phyloP scores from a whole-genome alignment of 2,888 invertebrate species.

The Acleris cristana region DNA sequence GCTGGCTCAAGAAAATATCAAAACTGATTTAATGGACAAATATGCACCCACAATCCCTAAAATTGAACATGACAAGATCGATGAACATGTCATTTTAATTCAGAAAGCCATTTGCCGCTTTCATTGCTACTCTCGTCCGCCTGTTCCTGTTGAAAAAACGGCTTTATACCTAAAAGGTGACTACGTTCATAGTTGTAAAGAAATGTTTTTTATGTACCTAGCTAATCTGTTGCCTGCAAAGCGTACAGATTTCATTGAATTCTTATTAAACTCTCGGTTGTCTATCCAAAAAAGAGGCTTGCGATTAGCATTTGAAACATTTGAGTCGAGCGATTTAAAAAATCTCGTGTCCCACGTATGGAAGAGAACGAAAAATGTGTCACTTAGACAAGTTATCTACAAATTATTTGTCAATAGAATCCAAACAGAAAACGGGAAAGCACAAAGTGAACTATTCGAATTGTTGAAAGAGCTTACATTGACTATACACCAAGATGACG shows the following conservation, averaged over 20 bases:
- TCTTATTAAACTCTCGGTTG: constrained; percentile 53
- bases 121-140: constrained; percentile 49
- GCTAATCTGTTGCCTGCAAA: constrained; percentile 51
- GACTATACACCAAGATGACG: constrained; percentile 55
- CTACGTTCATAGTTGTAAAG: constrained; percentile 55
- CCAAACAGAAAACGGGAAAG: constrained; percentile 32
- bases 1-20: constrained; percentile 48
- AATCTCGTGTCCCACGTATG: constrained; percentile 50
- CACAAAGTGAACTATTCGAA: constrained; percentile 50
- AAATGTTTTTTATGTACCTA: constrained; percentile 55
- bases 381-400: constrained; percentile 55
- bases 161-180: constrained; percentile 50
- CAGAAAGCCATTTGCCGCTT: constrained; percentile 60
- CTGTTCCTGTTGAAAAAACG: constrained; percentile 17
- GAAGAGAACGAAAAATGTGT: constrained; percentile 57
- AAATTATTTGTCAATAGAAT: constrained; percentile 52
- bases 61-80: constrained; percentile 51
- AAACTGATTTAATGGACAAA: constrained; percentile 51
- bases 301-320: constrained; percentile 59
- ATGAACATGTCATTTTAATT: constrained; percentile 39
- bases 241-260: constrained; percentile 52
- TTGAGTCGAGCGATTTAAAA: constrained; percentile 50
- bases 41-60: constrained; percentile 52
- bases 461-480: constrained; percentile 52
- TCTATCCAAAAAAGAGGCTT: constrained; percentile 64